Conservation (phyloP, 2,113 vertebrate species). For the Rhinolophus sinicus region DNA sequence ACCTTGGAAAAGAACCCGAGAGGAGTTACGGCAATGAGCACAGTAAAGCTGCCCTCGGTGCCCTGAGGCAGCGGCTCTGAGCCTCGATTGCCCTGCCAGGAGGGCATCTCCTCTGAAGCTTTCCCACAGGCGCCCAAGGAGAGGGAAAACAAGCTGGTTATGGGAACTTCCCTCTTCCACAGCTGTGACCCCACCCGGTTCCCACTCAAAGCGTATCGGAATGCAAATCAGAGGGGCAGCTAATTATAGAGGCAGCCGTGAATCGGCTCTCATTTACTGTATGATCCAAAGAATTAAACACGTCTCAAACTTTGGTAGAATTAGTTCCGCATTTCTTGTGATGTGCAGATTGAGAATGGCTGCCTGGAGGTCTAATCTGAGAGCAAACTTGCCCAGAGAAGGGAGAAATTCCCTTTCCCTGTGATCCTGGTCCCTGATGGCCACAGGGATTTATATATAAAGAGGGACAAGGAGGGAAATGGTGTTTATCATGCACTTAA, state of each 20-base stretch:
- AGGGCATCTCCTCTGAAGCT: not conserved
- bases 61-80: not conserved
- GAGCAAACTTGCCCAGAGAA: not conserved
- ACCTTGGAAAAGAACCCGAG: not conserved
- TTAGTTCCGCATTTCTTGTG: not conserved
- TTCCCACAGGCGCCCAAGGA: not conserved
- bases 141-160: not conserved
- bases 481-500: not conserved
- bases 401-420: not conserved
- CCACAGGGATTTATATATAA: not conserved
- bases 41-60: fast-evolving
- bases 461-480: not conserved
- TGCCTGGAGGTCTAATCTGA: not conserved
- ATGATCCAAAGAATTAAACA: not conserved
- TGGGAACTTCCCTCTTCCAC: not conserved
- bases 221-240: not conserved
- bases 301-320: not conserved
- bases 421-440: not conserved
- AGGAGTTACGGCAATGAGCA: not conserved
- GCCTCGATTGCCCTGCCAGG: not conserved
- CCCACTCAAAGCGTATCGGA: not conserved
- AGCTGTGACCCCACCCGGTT: not conserved
- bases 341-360: not conserved
- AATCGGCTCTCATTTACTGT: constrained; percentile 47
- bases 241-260: constrained; percentile 21